phyloP scores from a whole-genome alignment of 2,797 vertebrate species.

The Lithobates sylvaticus region DNA sequence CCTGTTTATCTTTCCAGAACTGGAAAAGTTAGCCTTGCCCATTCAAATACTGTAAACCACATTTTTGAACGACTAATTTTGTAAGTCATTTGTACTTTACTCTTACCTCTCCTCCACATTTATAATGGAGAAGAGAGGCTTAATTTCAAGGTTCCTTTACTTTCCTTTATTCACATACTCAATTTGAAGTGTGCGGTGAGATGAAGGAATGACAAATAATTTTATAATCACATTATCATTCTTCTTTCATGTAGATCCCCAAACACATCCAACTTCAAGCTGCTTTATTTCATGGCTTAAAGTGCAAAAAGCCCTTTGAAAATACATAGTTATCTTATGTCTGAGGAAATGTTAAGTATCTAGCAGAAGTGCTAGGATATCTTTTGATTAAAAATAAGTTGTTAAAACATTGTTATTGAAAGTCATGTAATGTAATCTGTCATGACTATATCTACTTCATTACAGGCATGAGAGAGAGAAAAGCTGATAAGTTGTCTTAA shows the following conservation, averaged over 20 bases:
- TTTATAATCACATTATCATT: conserved; percentile 30
- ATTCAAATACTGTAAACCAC: too few species aligned
- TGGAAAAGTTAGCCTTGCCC: too few species aligned
- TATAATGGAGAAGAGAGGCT: too few species aligned
- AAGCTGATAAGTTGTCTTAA: too few species aligned
- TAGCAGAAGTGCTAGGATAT: conserved; percentile 15
- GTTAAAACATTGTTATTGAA: neutral
- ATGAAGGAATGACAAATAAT: conserved; percentile 42
- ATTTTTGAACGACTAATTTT: too few species aligned
- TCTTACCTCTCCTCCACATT: too few species aligned
- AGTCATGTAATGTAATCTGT: too few species aligned
- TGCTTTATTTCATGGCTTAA: conserved; percentile 37
- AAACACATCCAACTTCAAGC: conserved; percentile 29
- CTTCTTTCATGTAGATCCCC: conserved; percentile 40
- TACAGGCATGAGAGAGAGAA: too few species aligned
- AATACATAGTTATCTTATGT: conserved; percentile 36
- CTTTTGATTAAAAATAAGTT: conserved; percentile 9
- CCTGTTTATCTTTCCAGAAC: too few species aligned
- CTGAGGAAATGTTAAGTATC: conserved; percentile 39
- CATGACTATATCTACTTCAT: too few species aligned
- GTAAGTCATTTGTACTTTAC: too few species aligned
- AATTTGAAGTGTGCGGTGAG: conserved; percentile 25
- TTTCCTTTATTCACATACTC: conserved; percentile 23
- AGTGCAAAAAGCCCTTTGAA: conserved; percentile 29
- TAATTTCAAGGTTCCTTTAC: neutral